A percentile compares a stretch with the other conserved stretches of the same genome.
Evolutionary conservation across 2,888 invertebrate genomes (phyloP).

Genomic region (Callinectes sapidus): DNA sequence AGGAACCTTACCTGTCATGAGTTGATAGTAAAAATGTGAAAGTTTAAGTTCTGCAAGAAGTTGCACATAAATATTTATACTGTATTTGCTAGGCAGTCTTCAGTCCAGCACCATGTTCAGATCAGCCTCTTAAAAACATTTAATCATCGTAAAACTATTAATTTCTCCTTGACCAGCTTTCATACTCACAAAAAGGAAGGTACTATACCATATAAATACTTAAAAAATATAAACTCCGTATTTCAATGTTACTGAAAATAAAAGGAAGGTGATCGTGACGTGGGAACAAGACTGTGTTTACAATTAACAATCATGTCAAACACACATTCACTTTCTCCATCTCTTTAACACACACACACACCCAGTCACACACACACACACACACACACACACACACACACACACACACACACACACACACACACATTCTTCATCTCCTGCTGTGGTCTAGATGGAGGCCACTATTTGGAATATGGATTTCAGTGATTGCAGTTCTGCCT

Average conservation of each 20-base stretch:
- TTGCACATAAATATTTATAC: conserved; percentile 2
- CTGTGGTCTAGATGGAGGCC: background rate
- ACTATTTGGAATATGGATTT: background rate
- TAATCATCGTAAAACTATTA: background rate
- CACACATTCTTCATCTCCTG: background rate
- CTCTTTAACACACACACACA: background rate
- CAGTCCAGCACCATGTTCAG: conserved; percentile 4
- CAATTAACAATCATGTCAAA: background rate
- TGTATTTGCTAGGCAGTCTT: background rate
- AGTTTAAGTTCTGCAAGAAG: background rate
- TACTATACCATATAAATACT: background rate
- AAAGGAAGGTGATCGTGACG: background rate
- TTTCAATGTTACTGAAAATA: background rate
- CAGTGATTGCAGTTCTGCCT: background rate
- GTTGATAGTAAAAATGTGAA: background rate
- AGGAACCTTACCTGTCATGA: background rate
- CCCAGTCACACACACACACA: background rate
- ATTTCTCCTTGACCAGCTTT: background rate
- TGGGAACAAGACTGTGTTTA: background rate
- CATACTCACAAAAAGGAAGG: background rate
- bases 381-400: background rate
- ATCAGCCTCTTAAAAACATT: conserved; percentile 4
- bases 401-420: conserved; percentile 17
- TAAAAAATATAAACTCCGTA: background rate
- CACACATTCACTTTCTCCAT: background rate